phyloP scores from a whole-genome alignment of 2,797 vertebrate species.

The Australoheros facetus region DNA sequence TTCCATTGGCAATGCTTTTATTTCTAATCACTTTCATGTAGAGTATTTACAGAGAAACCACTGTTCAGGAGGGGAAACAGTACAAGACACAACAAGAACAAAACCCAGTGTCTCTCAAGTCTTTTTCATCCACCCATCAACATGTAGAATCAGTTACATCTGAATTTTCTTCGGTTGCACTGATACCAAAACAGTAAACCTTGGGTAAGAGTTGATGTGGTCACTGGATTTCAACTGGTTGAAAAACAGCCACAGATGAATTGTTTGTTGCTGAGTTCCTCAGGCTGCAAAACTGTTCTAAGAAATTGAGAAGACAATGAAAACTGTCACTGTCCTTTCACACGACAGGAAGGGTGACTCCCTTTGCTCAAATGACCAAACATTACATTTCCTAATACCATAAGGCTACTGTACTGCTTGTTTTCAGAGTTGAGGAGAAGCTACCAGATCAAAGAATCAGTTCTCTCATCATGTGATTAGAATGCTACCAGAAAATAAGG shows the following conservation, averaged over 20 bases:
- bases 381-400: not conserved
- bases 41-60: conserved; percentile 74
- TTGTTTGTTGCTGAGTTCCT: not conserved
- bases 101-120: not conserved
- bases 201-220: not conserved
- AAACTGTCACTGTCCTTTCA: not conserved
- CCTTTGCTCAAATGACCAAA: not conserved
- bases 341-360: not conserved
- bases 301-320: not conserved
- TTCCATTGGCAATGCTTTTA: conserved; percentile 69
- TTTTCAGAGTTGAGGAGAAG: not conserved
- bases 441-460: not conserved
- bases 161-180: not conserved
- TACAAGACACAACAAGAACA: conserved; percentile 20
- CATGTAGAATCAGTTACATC: not conserved
- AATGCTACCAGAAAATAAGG: not conserved
- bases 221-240: not conserved
- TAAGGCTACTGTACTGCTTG: not conserved
- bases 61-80: conserved; percentile 49
- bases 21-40: conserved; percentile 71
- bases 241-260: not conserved
- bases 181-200: not conserved
- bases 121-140: conserved; percentile 11
- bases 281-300: not conserved
- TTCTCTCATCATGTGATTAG: not conserved